phyloP scores from a whole-genome alignment of 2,888 invertebrate species.

The Eulithis prunata region DNA sequence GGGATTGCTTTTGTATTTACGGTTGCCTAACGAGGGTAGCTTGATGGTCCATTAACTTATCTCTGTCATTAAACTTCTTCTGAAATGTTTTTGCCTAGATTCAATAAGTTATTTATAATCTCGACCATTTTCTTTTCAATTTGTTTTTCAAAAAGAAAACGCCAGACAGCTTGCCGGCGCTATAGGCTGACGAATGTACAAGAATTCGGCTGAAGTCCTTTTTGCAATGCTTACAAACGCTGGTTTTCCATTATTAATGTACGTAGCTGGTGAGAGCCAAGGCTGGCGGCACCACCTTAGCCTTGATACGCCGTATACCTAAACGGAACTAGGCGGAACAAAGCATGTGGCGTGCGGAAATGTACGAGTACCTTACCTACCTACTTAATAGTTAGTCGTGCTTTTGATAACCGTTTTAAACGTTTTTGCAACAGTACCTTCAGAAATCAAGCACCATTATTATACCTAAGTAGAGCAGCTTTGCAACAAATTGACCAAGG shows the following conservation, averaged over 20 bases:
- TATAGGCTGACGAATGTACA: background rate
- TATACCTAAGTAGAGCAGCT: too few species aligned
- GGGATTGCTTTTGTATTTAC: conserved; percentile 34
- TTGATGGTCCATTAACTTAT: conserved; percentile 32
- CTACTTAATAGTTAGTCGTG: conserved; percentile 30
- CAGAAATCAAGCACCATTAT: background rate
- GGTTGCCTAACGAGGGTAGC: conserved; percentile 36
- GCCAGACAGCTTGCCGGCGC: conserved; percentile 38
- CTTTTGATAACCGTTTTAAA: conserved; percentile 32
- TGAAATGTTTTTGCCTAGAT: conserved; percentile 14
- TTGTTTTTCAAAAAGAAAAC: conserved; percentile 43
- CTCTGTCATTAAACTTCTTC: conserved; percentile 4
- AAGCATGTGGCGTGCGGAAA: conserved; percentile 48
- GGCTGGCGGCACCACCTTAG: conserved; percentile 42
- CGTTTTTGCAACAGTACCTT: conserved; percentile 7
- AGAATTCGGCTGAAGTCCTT: conserved; percentile 21
- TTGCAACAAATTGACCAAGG: too few species aligned
- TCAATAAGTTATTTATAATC: conserved; percentile 3
- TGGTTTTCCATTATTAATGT: conserved; percentile 48
- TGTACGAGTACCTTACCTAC: conserved; percentile 20
- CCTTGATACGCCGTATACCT: conserved; percentile 46
- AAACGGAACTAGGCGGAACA: conserved; percentile 45
- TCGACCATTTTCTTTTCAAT: conserved; percentile 17
- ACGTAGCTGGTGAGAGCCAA: conserved; percentile 41
- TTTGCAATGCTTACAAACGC: conserved; percentile 44